Base-by-base conservation (phyloP, 2,113 vertebrate genomes). In the Probosciger aterrimus region DNA sequence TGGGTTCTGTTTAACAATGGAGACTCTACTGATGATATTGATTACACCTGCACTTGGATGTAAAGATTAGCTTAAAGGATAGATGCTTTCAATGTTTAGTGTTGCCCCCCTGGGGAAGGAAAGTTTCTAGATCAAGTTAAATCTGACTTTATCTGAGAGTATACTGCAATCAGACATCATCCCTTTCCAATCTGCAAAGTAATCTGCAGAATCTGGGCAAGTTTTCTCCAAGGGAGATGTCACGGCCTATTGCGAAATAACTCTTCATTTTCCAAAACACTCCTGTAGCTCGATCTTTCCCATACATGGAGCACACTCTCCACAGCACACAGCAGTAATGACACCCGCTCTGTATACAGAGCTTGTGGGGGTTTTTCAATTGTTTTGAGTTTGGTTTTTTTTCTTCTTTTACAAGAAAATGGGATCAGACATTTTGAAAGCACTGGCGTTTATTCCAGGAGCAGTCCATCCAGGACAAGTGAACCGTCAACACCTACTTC, bases 251-350 rank as follows among this genome's bases (percentile, higher is more conserved):
- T 88, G 69, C 17, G 20, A 64, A 90, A 91, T 44, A 57, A 81
- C 70, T 93, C 78, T 90, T 64, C 14, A 50, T 95, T 97, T 79
- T 75, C 82, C 90, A 82, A 92, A 90, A 90, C 79, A 94, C 28
- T 59, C 71, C 63, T 35, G 24, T 14, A 50, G 79, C 44, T 88
- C 67, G 81, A 14, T 80, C 14, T 83, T 96, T 96, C 76, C 96
- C 96, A 97, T 97, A 97, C 93, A 96, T 96, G 97, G 97, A 89
- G 71, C 85, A 86, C 50, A 57, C 44, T 96, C 19, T 11, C 73
- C 20, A 19, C 39, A 7, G 77, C 77, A 64, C 59, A 41, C 70
- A 76, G n/a, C 53, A 94, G 82, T 73, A 44, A 82, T 18, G 71
- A 82, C 86, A 92, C 47, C 43, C 24, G 1, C 5, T 11, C 49